phyloP scores from a whole-genome alignment of 2,888 invertebrate genomes.

The Thereva unica region DNA sequence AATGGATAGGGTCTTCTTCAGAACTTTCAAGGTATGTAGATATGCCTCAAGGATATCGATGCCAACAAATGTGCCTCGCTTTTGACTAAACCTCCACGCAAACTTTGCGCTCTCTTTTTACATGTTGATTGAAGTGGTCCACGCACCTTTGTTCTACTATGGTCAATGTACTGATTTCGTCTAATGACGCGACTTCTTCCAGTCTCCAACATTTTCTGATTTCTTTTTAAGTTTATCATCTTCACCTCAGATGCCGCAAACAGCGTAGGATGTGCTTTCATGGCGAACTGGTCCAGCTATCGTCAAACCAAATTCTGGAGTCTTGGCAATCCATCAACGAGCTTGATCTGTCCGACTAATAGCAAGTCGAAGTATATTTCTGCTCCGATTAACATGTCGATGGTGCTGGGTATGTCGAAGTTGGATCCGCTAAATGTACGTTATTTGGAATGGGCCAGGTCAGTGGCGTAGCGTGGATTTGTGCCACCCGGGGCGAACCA shows the following conservation, averaged over 20 bases:
- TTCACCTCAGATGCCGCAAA: too few relatives aligned
- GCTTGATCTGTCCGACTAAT: too few relatives aligned
- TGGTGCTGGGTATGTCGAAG: neutral
- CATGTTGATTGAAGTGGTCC: constrained; percentile 38
- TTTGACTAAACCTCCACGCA: too few relatives aligned
- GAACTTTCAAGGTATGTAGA: too few relatives aligned
- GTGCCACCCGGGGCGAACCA: too few relatives aligned
- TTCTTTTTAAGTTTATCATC: neutral
- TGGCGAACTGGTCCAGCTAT: too few relatives aligned
- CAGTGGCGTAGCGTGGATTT: neutral
- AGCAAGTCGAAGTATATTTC: neutral
- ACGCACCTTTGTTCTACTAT: constrained; percentile 40
- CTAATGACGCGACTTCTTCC: neutral
- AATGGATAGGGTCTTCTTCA: too few relatives aligned
- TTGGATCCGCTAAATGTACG: neutral
- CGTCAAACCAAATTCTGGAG: too few relatives aligned
- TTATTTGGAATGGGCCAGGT: neutral
- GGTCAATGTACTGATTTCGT: constrained; percentile 1
- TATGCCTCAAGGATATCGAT: too few relatives aligned
- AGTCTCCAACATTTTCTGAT: neutral
- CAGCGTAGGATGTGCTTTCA: too few relatives aligned
- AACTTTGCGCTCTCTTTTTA: constrained; percentile 26
- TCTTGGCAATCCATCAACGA: too few relatives aligned
- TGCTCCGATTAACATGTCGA: constrained; percentile 17
- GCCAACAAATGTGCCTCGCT: too few relatives aligned